Evolutionary conservation across 1,140 invertebrate species (phyloP).

Genomic region (Ceratina calcarata): DNA sequence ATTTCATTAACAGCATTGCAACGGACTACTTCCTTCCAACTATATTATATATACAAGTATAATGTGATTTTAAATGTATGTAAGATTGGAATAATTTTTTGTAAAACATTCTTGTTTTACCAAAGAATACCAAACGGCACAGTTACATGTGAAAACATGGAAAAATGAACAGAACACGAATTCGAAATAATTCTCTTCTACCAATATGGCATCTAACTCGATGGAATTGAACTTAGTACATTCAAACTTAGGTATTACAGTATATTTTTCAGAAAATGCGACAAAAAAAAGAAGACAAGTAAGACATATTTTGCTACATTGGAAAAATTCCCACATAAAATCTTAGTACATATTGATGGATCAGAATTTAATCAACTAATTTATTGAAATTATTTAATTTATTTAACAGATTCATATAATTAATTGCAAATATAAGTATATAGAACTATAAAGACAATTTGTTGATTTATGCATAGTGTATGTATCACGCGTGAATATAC

Average conservation of each 20-base stretch:
- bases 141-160: constrained; percentile 23
- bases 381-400: constrained; percentile 49
- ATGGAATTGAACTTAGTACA: constrained; percentile 56
- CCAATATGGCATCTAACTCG: constrained; percentile 45
- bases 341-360: constrained; percentile 45
- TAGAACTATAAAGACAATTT: constrained; percentile 35
- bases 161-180: constrained; percentile 20
- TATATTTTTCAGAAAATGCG: constrained; percentile 54
- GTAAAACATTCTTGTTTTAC: constrained; percentile 51
- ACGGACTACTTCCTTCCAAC: constrained; percentile 22
- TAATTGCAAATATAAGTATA: constrained; percentile 40
- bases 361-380: constrained; percentile 45
- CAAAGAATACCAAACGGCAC: constrained; percentile 49
- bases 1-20: constrained; percentile 26
- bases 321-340: constrained; percentile 34
- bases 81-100: constrained; percentile 41
- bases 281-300: constrained; percentile 43
- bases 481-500: constrained; percentile 19
- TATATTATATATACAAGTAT: constrained; percentile 20
- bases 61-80: constrained; percentile 36
- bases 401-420: constrained; percentile 41
- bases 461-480: constrained; percentile 37
- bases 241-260: constrained; percentile 39
- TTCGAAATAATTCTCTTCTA: constrained; percentile 42
- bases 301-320: constrained; percentile 58